Percentiles rank a stretch among this genome's conserved stretches.
Evolutionary conservation across 2,888 invertebrate species (phyloP).

Genomic region (Drosophila stalkeri): DNA sequence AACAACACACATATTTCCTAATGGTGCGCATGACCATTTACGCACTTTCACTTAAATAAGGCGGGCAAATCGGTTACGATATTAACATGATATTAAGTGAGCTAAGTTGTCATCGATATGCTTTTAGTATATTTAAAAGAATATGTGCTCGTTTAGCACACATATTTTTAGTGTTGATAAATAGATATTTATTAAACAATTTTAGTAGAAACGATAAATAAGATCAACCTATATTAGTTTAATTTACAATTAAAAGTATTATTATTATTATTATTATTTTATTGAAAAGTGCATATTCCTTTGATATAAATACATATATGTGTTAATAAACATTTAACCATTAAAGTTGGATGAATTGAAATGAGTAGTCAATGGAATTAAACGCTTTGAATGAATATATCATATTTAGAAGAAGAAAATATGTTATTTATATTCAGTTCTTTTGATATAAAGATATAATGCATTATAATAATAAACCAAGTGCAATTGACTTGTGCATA

Average conservation of each 20-base stretch:
- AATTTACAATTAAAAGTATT: too few species aligned
- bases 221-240: too few species aligned
- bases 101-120: too few species aligned
- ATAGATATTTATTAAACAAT: too few species aligned
- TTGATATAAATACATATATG: neutral
- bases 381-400: neutral
- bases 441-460: neutral
- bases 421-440: neutral
- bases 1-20: constrained; percentile 47
- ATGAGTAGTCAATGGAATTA: neutral
- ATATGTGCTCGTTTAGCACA: too few species aligned
- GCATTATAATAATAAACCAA: too few species aligned
- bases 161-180: too few species aligned
- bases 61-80: neutral
- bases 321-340: neutral
- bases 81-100: too few species aligned
- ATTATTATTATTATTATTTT: too few species aligned
- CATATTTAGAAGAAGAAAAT: neutral
- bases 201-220: too few species aligned
- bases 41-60: too few species aligned
- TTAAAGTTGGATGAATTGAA: neutral
- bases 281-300: neutral
- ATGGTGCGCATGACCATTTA: constrained; percentile 16
- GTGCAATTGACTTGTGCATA: neutral
- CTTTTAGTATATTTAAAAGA: too few species aligned